Conservation (phyloP, 2,797 vertebrate genomes). For the Spheniscus humboldti region DNA sequence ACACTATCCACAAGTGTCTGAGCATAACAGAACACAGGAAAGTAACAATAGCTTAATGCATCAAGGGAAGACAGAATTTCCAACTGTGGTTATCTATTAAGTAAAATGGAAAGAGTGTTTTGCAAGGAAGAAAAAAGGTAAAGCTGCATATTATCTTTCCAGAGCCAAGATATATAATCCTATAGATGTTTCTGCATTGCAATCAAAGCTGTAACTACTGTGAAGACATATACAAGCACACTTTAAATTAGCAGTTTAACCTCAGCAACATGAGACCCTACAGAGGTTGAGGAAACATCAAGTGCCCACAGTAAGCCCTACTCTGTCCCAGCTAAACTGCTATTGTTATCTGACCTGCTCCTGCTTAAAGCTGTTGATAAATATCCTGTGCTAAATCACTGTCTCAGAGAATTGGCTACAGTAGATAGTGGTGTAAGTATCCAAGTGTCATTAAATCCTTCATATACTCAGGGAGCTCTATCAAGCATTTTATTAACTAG, state of each 20-base stretch:
- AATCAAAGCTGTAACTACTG: neutral
- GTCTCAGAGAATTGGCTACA: neutral
- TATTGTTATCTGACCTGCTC: neutral
- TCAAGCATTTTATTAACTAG: neutral
- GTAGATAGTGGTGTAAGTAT: neutral
- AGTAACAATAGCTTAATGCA: neutral
- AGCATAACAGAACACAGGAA: neutral
- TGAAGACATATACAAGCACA: neutral
- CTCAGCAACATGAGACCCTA: neutral
- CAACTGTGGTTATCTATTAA: neutral
- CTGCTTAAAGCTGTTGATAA: neutral
- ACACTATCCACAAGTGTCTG: accelerated
- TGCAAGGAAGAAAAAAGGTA: neutral
- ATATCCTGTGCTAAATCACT: neutral
- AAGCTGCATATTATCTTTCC: neutral
- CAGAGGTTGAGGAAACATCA: neutral
- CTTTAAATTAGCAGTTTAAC: neutral
- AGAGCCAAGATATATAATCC: neutral
- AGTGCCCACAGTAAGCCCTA: neutral
- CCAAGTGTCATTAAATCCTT: neutral
- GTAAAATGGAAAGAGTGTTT: neutral
- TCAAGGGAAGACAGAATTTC: neutral
- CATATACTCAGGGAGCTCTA: neutral
- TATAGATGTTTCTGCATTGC: neutral
- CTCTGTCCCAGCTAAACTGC: neutral